phyloP scores from a whole-genome alignment of 2,888 invertebrate genomes.

The Drosophila kuntzei region DNA sequence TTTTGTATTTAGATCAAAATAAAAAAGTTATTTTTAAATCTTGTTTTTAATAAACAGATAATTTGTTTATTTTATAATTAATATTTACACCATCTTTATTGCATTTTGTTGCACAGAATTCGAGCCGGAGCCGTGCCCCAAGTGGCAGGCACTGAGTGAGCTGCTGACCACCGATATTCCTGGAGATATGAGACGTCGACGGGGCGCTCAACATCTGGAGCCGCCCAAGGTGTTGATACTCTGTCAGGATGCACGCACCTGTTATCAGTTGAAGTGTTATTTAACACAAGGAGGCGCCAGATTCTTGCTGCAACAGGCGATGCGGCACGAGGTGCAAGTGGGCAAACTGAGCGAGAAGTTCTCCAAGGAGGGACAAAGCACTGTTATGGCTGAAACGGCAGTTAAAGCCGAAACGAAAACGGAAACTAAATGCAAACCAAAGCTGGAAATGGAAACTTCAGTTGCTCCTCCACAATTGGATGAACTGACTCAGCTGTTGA shows the following conservation, averaged over 20 bases:
- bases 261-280: slow-evolving; percentile 91
- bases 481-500: slow-evolving; percentile 80
- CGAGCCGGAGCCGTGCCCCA: slow-evolving; percentile 93
- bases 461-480: slow-evolving; percentile 41
- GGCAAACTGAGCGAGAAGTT: slow-evolving; percentile 87
- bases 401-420: background rate
- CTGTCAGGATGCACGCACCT: slow-evolving; percentile 93
- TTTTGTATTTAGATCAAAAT: no score
- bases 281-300: slow-evolving; percentile 89
- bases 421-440: background rate
- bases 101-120: slow-evolving; percentile 87
- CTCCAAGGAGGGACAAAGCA: slow-evolving; percentile 79
- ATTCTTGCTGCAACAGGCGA: slow-evolving; percentile 88
- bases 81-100: no score
- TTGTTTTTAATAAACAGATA: no score
- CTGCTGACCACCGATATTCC: slow-evolving; percentile 93
- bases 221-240: slow-evolving; percentile 92
- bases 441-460: background rate
- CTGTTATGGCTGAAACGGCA: slow-evolving; percentile 43
- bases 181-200: slow-evolving; percentile 88
- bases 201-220: slow-evolving; percentile 65
- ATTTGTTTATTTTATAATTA: no score
- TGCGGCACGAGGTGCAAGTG: slow-evolving; percentile 87
- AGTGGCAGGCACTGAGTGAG: slow-evolving; percentile 94
- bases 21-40: no score